Base-by-base conservation (phyloP, 1,140 invertebrate genomes). In the Semibalanus balanoides region DNA sequence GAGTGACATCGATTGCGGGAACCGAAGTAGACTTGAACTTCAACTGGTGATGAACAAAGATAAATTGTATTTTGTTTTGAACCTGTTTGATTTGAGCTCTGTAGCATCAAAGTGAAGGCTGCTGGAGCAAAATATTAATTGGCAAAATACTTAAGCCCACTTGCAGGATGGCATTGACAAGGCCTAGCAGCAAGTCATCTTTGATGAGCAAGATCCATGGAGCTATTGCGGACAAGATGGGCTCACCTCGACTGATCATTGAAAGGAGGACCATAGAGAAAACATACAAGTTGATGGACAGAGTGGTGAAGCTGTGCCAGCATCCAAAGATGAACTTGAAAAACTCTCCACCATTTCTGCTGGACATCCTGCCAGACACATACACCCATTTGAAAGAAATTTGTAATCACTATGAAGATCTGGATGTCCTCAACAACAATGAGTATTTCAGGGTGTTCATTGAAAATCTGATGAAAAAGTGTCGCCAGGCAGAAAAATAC, bases 291-390 rank as follows among this genome's bases (percentile, higher is more conserved):
- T 84, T 98, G 74, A 98, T 98, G 96, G 96, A 99, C 86, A 98
- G 98, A 79, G 94, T 97, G 77, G 96, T 99, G 31, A 99, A 98
- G 86, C 85, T 97, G 79, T 99, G 97, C 87, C 97, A 99, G 86
- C 96, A 99, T 85, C 93, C 96, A 75, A 92, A 94, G 83, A 97
- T 99, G 95, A 99, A 99, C 85, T 86, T 99, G 79, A 98, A 99
- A 86, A 99, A 99, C 84, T 98, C 95, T 80, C 98, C 98, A 31
- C 98, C 98, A 35, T 99, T 99, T 86, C 99, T 99, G 83, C 86
- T 99, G 80, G 98, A 99, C 85, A 99, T 99, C 85, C 86, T 99
- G 80, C 97, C 97, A 73, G 97, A 99, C 85, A 99, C 97, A 78
- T 99, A 98, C 87, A 96, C 99, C 85, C 90, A 97, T 81, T 86